phyloP scores from a whole-genome alignment of 2,113 vertebrate species.

The Paraplagusia blochii region DNA sequence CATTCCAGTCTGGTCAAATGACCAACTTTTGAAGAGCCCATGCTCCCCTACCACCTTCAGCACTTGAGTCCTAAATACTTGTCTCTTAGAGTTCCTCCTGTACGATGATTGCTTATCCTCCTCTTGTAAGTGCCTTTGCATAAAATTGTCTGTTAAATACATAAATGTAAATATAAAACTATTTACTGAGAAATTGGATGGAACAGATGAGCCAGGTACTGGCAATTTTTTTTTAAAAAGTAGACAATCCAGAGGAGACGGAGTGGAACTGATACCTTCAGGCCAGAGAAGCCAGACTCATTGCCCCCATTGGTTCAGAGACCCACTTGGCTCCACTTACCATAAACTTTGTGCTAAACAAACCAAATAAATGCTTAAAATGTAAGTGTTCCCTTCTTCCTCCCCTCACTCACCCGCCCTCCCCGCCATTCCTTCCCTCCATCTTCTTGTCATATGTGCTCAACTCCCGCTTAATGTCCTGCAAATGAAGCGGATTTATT shows the following conservation, averaged over 20 bases:
- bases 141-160: too few relatives aligned
- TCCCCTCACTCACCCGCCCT: conserved; percentile 13
- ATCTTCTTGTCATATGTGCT: conserved; percentile 72
- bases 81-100: too few relatives aligned
- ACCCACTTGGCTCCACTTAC: conserved; percentile 50
- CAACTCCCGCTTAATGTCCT: conserved; percentile 80
- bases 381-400: conserved; percentile 41
- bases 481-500: conserved; percentile 84
- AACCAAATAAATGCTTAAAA: conserved; percentile 49
- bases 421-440: conserved; percentile 4
- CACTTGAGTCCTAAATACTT: too few relatives aligned
- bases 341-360: conserved; percentile 66
- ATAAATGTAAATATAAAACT: too few relatives aligned
- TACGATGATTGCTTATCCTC: too few relatives aligned
- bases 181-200: too few relatives aligned
- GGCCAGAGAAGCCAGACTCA: conserved; percentile 20
- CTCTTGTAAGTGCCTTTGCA: too few relatives aligned
- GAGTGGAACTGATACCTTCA: conserved; percentile 60
- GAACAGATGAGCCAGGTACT: too few relatives aligned
- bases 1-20: too few relatives aligned
- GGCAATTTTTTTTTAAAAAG: too few relatives aligned
- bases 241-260: conserved; percentile 15
- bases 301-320: conserved; percentile 48
- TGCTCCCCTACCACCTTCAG: too few relatives aligned
- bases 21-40: too few relatives aligned